These are phyloP conservation scores for Mystacides longicornis DNA, from an alignment of 2,888 invertebrate genomes.

Conservation along the genomic window DNA sequence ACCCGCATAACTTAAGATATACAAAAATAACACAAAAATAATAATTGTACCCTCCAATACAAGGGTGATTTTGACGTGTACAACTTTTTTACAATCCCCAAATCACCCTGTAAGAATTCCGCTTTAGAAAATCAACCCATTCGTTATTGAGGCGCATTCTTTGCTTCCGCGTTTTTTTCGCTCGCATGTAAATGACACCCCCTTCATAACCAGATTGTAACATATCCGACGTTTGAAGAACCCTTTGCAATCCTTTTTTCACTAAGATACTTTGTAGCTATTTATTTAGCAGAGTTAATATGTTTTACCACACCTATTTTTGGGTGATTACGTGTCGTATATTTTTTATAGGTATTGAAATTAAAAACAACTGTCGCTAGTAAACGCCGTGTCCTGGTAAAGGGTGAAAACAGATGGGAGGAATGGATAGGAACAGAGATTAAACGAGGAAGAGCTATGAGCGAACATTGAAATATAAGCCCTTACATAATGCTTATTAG, in stretches of 20 bases:
- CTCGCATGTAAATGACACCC: background rate
- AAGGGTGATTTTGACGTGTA: background rate
- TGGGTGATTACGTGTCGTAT: background rate
- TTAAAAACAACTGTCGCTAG: background rate
- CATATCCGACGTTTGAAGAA: background rate
- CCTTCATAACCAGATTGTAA: background rate
- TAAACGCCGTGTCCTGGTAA: background rate
- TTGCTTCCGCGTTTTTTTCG: constrained; percentile 15
- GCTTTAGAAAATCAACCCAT: constrained; percentile 11
- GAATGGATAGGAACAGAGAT: background rate
- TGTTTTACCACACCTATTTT: too few species aligned
- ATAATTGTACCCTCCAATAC: background rate
- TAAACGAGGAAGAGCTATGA: background rate
- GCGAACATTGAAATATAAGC: constrained; percentile 1
- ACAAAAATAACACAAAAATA: constrained; percentile 12
- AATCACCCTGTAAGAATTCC: constrained; percentile 17
- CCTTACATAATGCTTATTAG: background rate
- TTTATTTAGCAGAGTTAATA: too few species aligned
- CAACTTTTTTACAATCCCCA: constrained; percentile 2
- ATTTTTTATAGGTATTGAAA: background rate
- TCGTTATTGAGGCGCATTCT: constrained; percentile 7
- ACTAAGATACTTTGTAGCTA: background rate
- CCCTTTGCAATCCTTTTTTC: background rate
- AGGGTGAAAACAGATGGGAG: background rate
- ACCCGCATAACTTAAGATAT: constrained; percentile 14